Percentiles rank a stretch among this genome's conserved stretches.
These are phyloP conservation scores for Linurgus olivaceus DNA, from an alignment of 2,797 vertebrate genomes.

Conservation along the genomic window DNA sequence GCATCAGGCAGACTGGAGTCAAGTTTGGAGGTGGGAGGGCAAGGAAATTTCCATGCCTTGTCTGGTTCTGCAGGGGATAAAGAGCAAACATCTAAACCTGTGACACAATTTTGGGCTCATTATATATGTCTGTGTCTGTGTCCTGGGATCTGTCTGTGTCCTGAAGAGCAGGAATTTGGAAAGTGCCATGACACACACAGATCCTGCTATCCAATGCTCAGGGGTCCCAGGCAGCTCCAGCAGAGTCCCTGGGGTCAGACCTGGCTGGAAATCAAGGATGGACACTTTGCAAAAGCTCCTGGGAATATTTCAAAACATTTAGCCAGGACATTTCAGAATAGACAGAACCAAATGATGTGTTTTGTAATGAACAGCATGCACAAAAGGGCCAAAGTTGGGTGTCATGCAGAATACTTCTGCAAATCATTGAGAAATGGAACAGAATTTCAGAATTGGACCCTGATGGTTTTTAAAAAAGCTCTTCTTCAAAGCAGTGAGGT, in stretches of 20 bases:
- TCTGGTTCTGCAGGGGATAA: neutral
- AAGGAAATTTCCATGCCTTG: neutral
- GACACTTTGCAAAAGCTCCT: neutral
- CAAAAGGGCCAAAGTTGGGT: neutral
- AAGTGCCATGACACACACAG: no score
- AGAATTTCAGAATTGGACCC: neutral
- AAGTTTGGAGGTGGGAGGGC: neutral
- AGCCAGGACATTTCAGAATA: neutral
- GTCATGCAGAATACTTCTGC: neutral
- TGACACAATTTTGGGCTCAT: neutral
- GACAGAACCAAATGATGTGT: neutral
- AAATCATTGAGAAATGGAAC: neutral
- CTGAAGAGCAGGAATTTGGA: neutral
- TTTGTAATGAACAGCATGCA: neutral
- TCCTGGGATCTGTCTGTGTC: neutral
- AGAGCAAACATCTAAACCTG: neutral
- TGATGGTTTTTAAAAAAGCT: neutral
- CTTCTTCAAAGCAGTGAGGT: neutral
- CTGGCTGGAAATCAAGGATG: neutral
- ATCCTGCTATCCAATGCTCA: rapidly evolving
- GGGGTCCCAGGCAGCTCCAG: neutral
- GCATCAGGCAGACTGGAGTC: neutral
- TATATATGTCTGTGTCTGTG: no score
- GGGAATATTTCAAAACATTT: neutral
- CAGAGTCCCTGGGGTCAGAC: neutral